A percentile compares a stretch with the other conserved stretches of the same genome.
phyloP scores from a whole-genome alignment of 1,140 invertebrate genomes.

The Drosophila erecta region DNA sequence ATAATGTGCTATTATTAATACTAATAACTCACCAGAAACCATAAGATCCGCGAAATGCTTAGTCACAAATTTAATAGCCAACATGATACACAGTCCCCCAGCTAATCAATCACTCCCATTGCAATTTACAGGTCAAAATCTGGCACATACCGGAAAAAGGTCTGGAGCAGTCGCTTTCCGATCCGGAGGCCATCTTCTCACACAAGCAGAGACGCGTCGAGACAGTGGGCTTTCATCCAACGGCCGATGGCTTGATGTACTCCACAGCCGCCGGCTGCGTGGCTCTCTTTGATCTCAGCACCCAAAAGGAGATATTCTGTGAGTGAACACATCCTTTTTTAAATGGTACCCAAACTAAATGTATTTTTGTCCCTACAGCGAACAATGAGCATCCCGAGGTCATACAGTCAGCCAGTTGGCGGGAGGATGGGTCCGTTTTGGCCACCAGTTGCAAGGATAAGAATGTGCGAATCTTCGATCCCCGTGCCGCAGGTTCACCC shows the following conservation, averaged over 20 bases:
- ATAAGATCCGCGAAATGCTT: background rate
- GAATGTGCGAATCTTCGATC: constrained; percentile 92
- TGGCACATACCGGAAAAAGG: constrained; percentile 94
- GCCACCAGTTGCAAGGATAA: constrained; percentile 93
- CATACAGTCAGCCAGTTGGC: constrained; percentile 94
- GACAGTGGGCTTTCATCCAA: constrained; percentile 94
- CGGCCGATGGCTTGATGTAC: constrained; percentile 93
- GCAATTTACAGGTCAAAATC: constrained; percentile 87
- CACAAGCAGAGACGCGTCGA: constrained; percentile 93
- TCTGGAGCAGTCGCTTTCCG: constrained; percentile 91
- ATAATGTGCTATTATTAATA: background rate
- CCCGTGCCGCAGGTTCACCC: constrained; percentile 86
- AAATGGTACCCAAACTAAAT: background rate
- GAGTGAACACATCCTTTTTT: constrained; percentile 63
- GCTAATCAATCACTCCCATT: background rate
- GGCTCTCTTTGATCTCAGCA: constrained; percentile 94
- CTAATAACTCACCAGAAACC: background rate
- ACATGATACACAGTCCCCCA: background rate
- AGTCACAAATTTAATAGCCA: background rate
- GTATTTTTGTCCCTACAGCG: constrained; percentile 84
- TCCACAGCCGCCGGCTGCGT: constrained; percentile 92
- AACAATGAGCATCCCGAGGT: constrained; percentile 92
- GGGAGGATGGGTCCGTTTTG: constrained; percentile 91
- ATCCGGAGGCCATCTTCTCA: constrained; percentile 92
- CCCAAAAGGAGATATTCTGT: constrained; percentile 93